Conservation (phyloP, 2,797 vertebrate genomes). For the Sebastes variabilis region DNA sequence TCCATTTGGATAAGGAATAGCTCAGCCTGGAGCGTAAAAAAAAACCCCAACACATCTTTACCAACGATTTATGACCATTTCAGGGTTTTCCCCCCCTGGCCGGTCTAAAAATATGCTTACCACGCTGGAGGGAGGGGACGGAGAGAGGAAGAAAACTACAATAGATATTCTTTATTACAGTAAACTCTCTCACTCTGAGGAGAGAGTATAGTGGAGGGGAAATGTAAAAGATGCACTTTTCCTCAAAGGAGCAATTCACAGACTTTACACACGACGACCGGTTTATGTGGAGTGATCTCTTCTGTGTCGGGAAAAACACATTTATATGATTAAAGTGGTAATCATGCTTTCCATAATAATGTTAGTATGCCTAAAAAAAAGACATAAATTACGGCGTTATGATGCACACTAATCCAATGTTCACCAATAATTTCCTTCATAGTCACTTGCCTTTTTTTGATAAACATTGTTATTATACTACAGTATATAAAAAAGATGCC, state of each 20-base stretch:
- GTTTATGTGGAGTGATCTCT: background rate
- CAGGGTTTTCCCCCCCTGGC: conserved; percentile 8
- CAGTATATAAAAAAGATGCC: too few relatives aligned
- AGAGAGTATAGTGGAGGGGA: background rate
- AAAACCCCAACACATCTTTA: conserved; percentile 31
- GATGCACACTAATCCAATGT: too few relatives aligned
- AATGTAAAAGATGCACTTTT: background rate
- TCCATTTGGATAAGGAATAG: conserved; percentile 57
- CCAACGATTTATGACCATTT: conserved; percentile 61
- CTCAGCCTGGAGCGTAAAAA: conserved; percentile 43
- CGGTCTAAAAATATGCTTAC: conserved; percentile 53
- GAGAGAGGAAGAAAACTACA: background rate
- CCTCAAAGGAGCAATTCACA: too few relatives aligned
- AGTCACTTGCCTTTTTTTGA: too few relatives aligned
- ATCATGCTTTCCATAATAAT: too few relatives aligned
- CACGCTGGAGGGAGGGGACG: background rate
- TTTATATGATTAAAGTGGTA: too few relatives aligned
- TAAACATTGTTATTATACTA: too few relatives aligned
- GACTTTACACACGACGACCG: too few relatives aligned
- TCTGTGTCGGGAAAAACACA: background rate
- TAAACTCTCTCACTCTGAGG: background rate
- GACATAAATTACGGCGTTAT: too few relatives aligned
- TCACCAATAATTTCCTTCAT: too few relatives aligned
- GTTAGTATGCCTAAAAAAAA: too few relatives aligned
- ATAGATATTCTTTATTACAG: background rate